Evolutionary conservation across 2,797 vertebrate species (phyloP).

Genomic region (Synanceia verrucosa): DNA sequence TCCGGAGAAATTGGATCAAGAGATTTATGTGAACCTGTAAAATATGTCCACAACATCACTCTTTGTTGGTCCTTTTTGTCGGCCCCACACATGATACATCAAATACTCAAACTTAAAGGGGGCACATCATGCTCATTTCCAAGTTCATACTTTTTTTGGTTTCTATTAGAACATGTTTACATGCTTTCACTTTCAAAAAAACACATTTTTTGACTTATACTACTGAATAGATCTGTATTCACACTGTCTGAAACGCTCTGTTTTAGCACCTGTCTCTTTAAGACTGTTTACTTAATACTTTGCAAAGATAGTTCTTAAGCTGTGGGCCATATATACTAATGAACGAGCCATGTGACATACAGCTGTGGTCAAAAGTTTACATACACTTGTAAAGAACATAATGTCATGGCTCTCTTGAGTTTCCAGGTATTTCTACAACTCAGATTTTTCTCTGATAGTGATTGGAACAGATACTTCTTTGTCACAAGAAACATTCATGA

Average conservation of each 20-base stretch:
- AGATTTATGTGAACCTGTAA: constrained; percentile 44
- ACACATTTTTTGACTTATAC: not conserved
- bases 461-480: too few relatives aligned
- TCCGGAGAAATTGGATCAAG: constrained; percentile 29
- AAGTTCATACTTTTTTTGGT: not conserved
- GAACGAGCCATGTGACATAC: not conserved
- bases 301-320: not conserved
- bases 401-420: too few relatives aligned
- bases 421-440: too few relatives aligned
- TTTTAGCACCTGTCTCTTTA: not conserved
- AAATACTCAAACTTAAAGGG: constrained; percentile 27
- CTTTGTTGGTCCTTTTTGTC: constrained; percentile 40
- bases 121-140: not conserved
- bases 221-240: too few relatives aligned
- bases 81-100: constrained; percentile 26
- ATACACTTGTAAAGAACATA: too few relatives aligned
- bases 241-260: not conserved
- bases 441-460: too few relatives aligned
- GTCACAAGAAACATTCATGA: too few relatives aligned
- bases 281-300: too few relatives aligned
- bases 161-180: not conserved
- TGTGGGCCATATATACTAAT: not conserved
- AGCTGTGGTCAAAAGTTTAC: too few relatives aligned
- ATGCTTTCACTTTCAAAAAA: not conserved
- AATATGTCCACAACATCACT: constrained; percentile 36